Base-by-base conservation (phyloP, 2,113 vertebrate genomes). In the Sturnus vulgaris region DNA sequence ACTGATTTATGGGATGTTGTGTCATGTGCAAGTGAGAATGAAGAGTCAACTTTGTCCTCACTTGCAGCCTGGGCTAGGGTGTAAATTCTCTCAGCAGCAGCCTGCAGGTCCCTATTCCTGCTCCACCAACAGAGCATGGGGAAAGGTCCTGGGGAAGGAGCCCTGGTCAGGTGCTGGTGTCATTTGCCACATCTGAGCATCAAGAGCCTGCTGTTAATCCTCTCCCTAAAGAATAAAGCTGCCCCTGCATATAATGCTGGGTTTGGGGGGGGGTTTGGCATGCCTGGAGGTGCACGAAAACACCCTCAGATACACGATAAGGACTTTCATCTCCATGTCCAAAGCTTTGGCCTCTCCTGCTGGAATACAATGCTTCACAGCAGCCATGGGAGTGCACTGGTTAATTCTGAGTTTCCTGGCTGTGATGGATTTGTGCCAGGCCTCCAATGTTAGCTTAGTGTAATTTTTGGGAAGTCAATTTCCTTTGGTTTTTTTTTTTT, bases 381-480 rank as follows among this genome's bases (percentile, higher is more conserved):
- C 42, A 82, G 71, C 81, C 59, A 28, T 9, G 33, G 97, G 70
- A 66, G 82, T 9, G 52, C 42, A 95, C 71, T 91, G 95, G 97
- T 98, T 98, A 98, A 98, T 93, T 35, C 55, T 5, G 47, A 71
- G 96, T 92, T 98, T 98, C 98, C 98, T 98, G 98, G 96, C 97
- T 96, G 80, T 14, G 47, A 96, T 96, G 97, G 97, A 97, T 91
- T 97, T 89, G 68, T 69, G 98, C 98, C 98, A 98, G 97, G 96
- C 95, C 97, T 97, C 96, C 96, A 98, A 93, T 97, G 97, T 96
- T 96, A 95, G 97, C 97, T 96, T 96, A 88, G 96, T 98, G 98
- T 97, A 97, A 98, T 97, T 98, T 98, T 98, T 97, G 98, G 98
- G 98, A 98, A 98, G 97, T 98, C 96, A 93, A 88, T 97, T 98